Percentiles rank a stretch among this genome's conserved stretches.
Conservation (phyloP, 2,797 vertebrate species). For the Potorous gilbertii region DNA sequence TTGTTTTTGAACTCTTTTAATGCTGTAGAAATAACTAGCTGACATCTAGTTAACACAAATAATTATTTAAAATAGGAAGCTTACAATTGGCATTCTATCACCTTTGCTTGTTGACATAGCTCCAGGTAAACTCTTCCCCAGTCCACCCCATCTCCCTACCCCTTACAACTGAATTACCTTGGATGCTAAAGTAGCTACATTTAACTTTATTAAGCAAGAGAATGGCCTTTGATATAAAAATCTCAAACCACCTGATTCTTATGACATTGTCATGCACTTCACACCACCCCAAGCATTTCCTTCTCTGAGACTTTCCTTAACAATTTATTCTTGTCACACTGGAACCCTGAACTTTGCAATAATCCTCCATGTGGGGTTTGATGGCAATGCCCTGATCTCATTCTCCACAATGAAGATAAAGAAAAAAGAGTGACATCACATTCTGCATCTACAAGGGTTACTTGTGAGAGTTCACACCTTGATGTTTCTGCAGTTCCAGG, state of each 20-base stretch:
- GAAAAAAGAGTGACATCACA: slow-evolving; percentile 6
- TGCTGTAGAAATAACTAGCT: background rate
- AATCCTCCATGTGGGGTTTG: slow-evolving; percentile 14
- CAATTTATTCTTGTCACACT: slow-evolving; percentile 23
- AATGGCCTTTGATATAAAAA: background rate
- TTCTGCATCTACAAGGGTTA: slow-evolving; percentile 4
- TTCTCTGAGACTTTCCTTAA: slow-evolving; percentile 37
- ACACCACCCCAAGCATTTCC: background rate
- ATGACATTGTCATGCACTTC: slow-evolving; percentile 21
- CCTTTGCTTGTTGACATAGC: background rate
- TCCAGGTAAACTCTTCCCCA: background rate
- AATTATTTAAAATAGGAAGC: background rate
- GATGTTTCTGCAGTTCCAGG: slow-evolving; percentile 26
- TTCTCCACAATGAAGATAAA: slow-evolving; percentile 45
- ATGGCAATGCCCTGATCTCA: slow-evolving; percentile 46
- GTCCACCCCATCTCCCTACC: background rate
- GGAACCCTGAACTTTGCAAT: slow-evolving; percentile 9
- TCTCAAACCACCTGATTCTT: background rate
- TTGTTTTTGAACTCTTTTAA: background rate
- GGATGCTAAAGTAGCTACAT: background rate
- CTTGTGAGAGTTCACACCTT: slow-evolving; percentile 48
- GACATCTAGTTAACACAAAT: background rate
- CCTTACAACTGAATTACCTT: background rate
- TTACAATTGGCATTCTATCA: background rate
- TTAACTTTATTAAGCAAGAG: background rate